Conservation (phyloP, 2,113 vertebrate genomes). For the Camelus bactrianus region DNA sequence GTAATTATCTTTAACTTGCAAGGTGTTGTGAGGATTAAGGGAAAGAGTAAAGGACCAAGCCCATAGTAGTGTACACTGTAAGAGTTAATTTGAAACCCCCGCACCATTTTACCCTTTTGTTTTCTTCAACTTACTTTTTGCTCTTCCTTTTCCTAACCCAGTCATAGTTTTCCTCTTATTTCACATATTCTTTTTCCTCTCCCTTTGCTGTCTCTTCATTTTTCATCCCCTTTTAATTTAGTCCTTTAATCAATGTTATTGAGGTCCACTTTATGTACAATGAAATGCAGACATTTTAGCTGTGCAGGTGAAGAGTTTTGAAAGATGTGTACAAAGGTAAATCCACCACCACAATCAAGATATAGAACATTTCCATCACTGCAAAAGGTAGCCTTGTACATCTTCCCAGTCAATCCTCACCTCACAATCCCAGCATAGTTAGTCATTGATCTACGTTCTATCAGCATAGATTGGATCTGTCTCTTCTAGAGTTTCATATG, state of each 20-base stretch:
- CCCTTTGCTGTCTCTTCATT: neutral
- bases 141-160: neutral
- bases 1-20: neutral
- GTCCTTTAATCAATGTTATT: slow-evolving; percentile 16
- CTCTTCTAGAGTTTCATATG: neutral
- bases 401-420: neutral
- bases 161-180: neutral
- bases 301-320: neutral
- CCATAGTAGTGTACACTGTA: neutral
- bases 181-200: neutral
- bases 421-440: neutral
- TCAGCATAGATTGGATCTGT: neutral
- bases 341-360: neutral
- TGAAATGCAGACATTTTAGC: neutral
- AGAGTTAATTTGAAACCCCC: neutral
- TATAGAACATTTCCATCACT: neutral
- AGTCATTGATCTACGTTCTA: neutral
- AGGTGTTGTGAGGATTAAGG: neutral
- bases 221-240: neutral
- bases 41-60: neutral
- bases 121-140: slow-evolving; percentile 2
- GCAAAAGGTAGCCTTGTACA: neutral
- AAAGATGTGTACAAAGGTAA: neutral
- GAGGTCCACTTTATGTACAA: neutral
- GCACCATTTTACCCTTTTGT: neutral